These are phyloP conservation scores for Dryomyza anilis DNA, from an alignment of 2,888 invertebrate genomes.

Conservation along the genomic window DNA sequence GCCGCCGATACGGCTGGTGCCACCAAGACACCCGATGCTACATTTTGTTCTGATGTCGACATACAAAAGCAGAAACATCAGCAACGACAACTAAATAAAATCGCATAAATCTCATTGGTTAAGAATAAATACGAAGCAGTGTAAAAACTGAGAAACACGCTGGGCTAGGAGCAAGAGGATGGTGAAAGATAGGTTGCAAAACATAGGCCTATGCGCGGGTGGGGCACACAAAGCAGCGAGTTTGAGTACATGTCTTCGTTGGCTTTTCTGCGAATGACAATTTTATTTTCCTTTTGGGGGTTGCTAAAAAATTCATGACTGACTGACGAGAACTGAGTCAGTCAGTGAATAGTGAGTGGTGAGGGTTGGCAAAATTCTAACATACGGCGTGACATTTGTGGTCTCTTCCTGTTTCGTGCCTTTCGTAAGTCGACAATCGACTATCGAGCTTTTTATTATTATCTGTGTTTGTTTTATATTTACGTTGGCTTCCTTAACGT, in stretches of 20 bases:
- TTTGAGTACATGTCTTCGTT: no score
- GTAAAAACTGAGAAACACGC: neutral
- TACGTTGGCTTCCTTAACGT: no score
- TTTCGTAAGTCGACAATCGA: neutral
- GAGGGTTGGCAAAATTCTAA: no score
- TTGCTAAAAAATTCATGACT: constrained; percentile 19
- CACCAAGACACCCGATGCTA: neutral
- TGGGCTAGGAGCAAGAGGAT: no score
- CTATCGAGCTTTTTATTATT: neutral
- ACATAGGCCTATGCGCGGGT: neutral
- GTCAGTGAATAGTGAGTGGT: no score
- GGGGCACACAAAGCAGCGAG: no score
- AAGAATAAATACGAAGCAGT: constrained; percentile 30
- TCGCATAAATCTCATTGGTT: constrained; percentile 41
- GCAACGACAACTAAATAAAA: constrained; percentile 23
- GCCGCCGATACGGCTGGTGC: neutral
- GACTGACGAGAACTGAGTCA: no score
- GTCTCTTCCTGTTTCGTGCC: neutral
- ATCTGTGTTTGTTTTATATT: no score
- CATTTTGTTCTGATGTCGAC: no score
- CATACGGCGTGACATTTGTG: neutral
- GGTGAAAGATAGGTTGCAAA: neutral
- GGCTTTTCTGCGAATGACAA: constrained; percentile 34
- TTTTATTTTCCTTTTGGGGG: constrained; percentile 24
- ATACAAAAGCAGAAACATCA: neutral